These are phyloP conservation scores for Tympanoctomys barrerae DNA, from an alignment of 2,797 vertebrate genomes.

Conservation along the genomic window DNA sequence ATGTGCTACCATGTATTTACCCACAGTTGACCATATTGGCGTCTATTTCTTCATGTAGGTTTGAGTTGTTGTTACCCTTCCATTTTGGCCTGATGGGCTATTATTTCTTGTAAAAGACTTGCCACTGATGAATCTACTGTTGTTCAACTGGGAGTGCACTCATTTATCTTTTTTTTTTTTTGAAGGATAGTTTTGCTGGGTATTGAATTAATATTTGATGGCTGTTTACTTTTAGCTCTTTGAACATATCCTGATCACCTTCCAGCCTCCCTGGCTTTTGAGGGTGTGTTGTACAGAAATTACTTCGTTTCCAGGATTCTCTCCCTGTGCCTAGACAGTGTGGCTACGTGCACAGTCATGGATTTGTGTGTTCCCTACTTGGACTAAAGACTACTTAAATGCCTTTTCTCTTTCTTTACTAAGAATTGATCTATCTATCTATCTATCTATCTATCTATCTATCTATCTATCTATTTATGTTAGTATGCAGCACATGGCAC, in stretches of 20 bases:
- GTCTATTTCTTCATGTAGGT: background rate
- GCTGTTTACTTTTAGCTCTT: background rate
- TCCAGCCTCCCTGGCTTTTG: background rate
- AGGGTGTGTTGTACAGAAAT: background rate
- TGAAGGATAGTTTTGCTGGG: conserved; percentile 11
- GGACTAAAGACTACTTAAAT: background rate
- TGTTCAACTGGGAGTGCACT: background rate
- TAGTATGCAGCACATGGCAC: background rate
- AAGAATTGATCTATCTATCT: background rate
- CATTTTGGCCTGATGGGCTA: background rate
- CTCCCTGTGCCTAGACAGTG: background rate
- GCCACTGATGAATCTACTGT: background rate
- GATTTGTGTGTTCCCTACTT: background rate
- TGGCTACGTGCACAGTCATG: background rate
- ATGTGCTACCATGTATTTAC: background rate
- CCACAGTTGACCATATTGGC: background rate
- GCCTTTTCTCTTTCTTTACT: background rate
- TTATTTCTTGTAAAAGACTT: background rate
- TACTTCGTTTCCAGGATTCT: background rate
- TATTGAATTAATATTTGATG: background rate
- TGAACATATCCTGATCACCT: background rate
- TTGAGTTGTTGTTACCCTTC: background rate
- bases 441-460: background rate
- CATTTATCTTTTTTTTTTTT: background rate
- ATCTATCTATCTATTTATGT: background rate